A percentile compares a stretch with the other conserved stretches of the same genome.
Conservation (phyloP, 1,140 invertebrate species). For the Drosophila navojoa region DNA sequence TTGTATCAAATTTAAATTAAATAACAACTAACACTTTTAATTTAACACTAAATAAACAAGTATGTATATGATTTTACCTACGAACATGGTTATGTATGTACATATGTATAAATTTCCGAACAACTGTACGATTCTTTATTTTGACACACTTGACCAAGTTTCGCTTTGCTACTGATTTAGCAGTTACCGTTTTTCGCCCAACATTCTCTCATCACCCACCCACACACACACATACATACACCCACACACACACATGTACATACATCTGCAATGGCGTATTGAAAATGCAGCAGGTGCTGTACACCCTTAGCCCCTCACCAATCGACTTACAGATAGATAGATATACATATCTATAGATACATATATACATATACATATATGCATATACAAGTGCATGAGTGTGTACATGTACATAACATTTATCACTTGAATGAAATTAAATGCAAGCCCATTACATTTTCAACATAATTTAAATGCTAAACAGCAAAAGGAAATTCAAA, state of each 20-base stretch:
- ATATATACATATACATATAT: not conserved
- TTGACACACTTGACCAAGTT: conserved; percentile 78
- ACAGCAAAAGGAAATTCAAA: conserved; percentile 69
- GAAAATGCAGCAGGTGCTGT: conserved; percentile 76
- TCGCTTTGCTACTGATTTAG: conserved; percentile 54
- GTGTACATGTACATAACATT: conserved; percentile 43
- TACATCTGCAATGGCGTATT: conserved; percentile 4
- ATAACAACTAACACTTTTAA: not conserved
- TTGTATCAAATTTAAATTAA: no score
- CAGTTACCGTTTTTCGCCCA: conserved; percentile 40
- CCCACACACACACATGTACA: conserved; percentile 11
- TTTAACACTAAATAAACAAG: not conserved
- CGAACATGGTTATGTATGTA: conserved; percentile 14
- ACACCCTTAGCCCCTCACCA: not conserved
- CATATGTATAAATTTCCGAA: conserved; percentile 12
- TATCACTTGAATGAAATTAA: conserved; percentile 71
- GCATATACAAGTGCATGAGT: not conserved
- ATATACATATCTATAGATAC: not conserved
- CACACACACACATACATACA: no score
- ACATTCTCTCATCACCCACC: not conserved
- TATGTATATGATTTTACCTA: not conserved
- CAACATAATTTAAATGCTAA: conserved; percentile 77
- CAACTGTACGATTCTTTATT: conserved; percentile 60
- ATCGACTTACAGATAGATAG: conserved; percentile 6
- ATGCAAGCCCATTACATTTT: conserved; percentile 65